A percentile compares a stretch with the other conserved stretches of the same genome.
Evolutionary conservation across 1,140 invertebrate species (phyloP).

Genomic region (Sycophila sp.): DNA sequence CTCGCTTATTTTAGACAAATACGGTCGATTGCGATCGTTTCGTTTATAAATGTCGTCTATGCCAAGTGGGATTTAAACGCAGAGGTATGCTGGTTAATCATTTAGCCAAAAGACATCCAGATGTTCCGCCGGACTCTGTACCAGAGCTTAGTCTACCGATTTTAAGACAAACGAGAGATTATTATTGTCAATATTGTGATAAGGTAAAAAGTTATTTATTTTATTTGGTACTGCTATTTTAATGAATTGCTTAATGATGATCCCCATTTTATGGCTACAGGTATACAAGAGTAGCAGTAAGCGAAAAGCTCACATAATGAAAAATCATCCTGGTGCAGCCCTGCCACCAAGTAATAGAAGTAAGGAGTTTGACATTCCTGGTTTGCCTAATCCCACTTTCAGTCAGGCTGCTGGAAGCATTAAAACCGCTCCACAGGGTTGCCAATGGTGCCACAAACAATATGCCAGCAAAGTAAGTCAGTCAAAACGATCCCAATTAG

Average conservation of each 20-base stretch:
- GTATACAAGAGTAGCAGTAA: conserved; percentile 89
- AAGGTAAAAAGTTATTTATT: conserved; percentile 72
- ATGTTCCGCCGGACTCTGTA: conserved; percentile 78
- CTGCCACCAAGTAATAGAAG: conserved; percentile 73
- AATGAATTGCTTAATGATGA: neutral
- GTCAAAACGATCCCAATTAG: no score
- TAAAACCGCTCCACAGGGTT: conserved; percentile 78
- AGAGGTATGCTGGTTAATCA: conserved; percentile 89
- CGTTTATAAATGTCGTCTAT: conserved; percentile 84
- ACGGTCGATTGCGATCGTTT: conserved; percentile 81
- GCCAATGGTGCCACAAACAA: conserved; percentile 86
- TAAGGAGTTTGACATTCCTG: conserved; percentile 65
- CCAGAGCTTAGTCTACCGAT: conserved; percentile 87
- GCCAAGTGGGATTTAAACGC: conserved; percentile 84
- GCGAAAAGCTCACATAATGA: conserved; percentile 85
- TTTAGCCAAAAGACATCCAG: conserved; percentile 84
- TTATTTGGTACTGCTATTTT: neutral
- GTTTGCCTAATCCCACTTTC: conserved; percentile 72
- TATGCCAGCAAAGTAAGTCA: conserved; percentile 76
- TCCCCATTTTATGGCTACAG: conserved; percentile 34
- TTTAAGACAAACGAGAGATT: conserved; percentile 80
- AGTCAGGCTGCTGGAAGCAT: conserved; percentile 79
- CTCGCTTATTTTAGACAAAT: conserved; percentile 62
- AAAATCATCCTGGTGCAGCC: conserved; percentile 83
- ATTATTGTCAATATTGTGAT: conserved; percentile 88